phyloP scores from a whole-genome alignment of 2,113 vertebrate genomes.

The Pyrgilauda ruficollis region DNA sequence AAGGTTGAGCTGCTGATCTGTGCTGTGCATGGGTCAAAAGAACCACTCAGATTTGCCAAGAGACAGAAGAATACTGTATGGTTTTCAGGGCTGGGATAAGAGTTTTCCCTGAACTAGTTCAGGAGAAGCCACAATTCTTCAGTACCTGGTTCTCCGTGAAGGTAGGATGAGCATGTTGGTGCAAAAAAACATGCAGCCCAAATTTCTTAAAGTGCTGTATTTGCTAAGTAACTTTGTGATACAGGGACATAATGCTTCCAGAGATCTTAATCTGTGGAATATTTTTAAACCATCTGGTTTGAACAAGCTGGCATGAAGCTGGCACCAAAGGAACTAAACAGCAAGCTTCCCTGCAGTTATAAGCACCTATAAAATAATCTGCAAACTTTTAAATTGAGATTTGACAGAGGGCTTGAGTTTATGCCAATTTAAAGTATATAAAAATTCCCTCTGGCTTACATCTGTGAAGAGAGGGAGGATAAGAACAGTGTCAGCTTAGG shows the following conservation, averaged over 20 bases:
- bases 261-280: neutral
- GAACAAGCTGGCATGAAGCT: neutral
- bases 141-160: neutral
- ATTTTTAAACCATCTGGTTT: neutral
- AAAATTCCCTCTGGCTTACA: neutral
- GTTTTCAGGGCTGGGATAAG: neutral
- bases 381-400: neutral
- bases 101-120: neutral
- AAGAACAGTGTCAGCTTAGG: neutral
- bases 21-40: neutral
- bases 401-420: neutral
- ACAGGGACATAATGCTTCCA: neutral
- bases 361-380: neutral
- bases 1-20: neutral
- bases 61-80: neutral
- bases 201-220: neutral
- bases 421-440: neutral
- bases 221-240: neutral
- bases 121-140: neutral
- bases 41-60: neutral
- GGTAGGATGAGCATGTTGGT: neutral
- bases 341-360: neutral
- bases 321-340: neutral
- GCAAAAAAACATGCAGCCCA: neutral
- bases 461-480: neutral